Conservation (phyloP, 1,140 invertebrate genomes). For the Dreissena rostriformis region DNA sequence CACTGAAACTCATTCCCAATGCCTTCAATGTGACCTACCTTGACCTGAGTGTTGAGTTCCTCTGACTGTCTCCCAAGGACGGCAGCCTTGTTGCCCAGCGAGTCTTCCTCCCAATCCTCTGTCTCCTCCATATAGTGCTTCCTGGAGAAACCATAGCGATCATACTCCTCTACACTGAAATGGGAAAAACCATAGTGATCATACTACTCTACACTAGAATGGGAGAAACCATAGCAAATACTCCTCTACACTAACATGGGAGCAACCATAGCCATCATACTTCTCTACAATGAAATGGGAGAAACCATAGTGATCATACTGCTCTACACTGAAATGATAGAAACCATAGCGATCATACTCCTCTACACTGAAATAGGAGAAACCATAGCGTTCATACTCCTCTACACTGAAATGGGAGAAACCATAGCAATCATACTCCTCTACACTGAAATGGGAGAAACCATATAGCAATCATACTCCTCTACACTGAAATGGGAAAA, state of each 20-base stretch:
- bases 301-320: too few species aligned
- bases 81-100: conserved; percentile 71
- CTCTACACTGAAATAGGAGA: not conserved
- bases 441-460: not conserved
- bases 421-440: not conserved
- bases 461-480: not conserved
- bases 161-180: conserved; percentile 68
- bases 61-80: conserved; percentile 75
- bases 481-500: not conserved
- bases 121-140: conserved; percentile 20
- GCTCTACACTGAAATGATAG: too few species aligned
- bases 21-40: conserved; percentile 58
- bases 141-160: conserved; percentile 72
- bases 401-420: not conserved
- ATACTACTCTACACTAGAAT: too few species aligned
- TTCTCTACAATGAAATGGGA: conserved; percentile 56
- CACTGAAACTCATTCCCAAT: conserved; percentile 7
- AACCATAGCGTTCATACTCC: not conserved
- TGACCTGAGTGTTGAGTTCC: conserved; percentile 71
- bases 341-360: too few species aligned
- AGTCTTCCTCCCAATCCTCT: conserved; percentile 66
- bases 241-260: not conserved
- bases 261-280: conserved; percentile 74
- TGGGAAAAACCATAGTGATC: not conserved
- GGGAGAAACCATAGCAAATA: too few species aligned